Evolutionary conservation across 2,888 invertebrate genomes (phyloP).

Genomic region (Eucera pruinosa): DNA sequence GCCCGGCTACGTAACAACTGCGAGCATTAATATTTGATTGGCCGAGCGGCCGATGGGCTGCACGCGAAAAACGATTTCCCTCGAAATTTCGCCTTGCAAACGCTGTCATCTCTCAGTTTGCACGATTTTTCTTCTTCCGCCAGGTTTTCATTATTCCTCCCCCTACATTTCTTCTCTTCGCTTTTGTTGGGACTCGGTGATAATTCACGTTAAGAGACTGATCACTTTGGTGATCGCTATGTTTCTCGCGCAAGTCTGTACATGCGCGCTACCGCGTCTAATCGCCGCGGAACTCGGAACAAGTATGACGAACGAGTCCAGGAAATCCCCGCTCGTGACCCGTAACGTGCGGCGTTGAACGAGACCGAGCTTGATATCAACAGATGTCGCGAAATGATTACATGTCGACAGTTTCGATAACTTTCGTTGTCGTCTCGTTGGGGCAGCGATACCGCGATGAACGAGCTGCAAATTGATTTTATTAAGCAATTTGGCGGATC

Average conservation of each 20-base stretch:
- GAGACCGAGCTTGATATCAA: too few relatives aligned
- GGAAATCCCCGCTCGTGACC: too few relatives aligned
- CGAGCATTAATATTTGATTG: constrained; percentile 74
- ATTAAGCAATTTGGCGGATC: constrained; percentile 29
- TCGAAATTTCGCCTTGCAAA: constrained; percentile 18
- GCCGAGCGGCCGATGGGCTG: constrained; percentile 40
- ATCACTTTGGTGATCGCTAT: too few relatives aligned
- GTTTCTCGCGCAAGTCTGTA: too few relatives aligned
- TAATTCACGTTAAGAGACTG: too few relatives aligned
- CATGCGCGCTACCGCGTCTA: too few relatives aligned
- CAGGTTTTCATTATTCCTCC: neutral
- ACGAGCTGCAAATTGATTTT: constrained; percentile 12
- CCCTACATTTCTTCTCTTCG: neutral
- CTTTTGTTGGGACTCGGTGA: too few relatives aligned
- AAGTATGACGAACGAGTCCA: too few relatives aligned
- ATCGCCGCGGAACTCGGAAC: too few relatives aligned
- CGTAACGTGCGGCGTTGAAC: too few relatives aligned
- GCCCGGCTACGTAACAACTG: constrained; percentile 70
- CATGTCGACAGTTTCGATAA: too few relatives aligned
- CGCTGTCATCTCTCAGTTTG: constrained; percentile 23
- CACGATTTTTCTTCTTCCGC: constrained; percentile 4
- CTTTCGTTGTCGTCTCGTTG: neutral
- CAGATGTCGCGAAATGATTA: too few relatives aligned
- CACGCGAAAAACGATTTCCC: constrained; percentile 46
- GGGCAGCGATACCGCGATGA: constrained; percentile 8